Conservation (phyloP, 2,113 vertebrate species). For the Dolichotis patagonum region DNA sequence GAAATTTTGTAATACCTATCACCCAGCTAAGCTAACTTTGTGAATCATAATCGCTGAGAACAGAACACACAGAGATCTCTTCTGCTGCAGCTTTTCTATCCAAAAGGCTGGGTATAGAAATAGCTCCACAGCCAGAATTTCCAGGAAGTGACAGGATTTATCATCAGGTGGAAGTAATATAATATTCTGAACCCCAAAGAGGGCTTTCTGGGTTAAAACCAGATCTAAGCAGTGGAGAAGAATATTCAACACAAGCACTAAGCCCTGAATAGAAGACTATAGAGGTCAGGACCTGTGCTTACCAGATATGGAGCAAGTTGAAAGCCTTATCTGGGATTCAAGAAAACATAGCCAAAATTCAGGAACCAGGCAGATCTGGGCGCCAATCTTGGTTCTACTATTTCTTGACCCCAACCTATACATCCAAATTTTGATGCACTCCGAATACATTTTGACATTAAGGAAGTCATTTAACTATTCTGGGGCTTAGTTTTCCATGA, state of each 20-base stretch:
- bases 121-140: not conserved
- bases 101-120: not conserved
- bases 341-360: not conserved
- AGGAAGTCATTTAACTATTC: not conserved
- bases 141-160: not conserved
- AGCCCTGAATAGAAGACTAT: not conserved
- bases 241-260: not conserved
- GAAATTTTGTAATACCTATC: slow-evolving; percentile 20
- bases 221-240: not conserved
- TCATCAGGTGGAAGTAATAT: not conserved
- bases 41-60: slow-evolving; percentile 4
- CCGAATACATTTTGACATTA: not conserved
- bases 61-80: not conserved
- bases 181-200: not conserved
- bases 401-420: not conserved
- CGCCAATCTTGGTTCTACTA: not conserved
- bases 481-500: not conserved
- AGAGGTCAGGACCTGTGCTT: not conserved
- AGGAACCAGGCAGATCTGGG: not conserved
- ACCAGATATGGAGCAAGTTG: not conserved
- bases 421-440: too few relatives aligned
- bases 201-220: not conserved
- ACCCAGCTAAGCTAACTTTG: not conserved
- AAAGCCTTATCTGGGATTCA: not conserved
- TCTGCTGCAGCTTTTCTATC: not conserved